A percentile compares a stretch with the other conserved stretches of the same genome.
These are phyloP conservation scores for Pachyuromys duprasi DNA, from an alignment of 2,797 vertebrate genomes.

Conservation along the genomic window DNA sequence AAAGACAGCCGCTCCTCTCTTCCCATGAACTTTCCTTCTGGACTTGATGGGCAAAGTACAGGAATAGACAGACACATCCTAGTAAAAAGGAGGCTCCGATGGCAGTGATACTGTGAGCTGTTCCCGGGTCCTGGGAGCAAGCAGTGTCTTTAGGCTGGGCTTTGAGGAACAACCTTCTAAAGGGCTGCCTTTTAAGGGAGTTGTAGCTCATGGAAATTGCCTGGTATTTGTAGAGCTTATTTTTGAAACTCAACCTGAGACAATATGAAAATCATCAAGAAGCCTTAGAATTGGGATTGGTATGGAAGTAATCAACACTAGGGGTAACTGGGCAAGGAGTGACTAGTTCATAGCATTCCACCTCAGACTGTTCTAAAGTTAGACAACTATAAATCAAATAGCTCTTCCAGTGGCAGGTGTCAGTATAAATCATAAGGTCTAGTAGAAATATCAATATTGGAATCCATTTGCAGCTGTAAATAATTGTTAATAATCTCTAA, in stretches of 20 bases:
- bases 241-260: neutral
- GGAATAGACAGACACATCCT: neutral
- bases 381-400: too few relatives aligned
- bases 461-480: neutral
- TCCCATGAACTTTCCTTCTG: neutral
- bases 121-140: too few relatives aligned
- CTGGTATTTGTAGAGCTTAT: neutral
- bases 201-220: neutral
- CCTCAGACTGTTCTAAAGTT: too few relatives aligned
- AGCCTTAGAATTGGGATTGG: neutral
- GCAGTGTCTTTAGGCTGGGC: neutral
- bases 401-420: too few relatives aligned
- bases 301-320: too few relatives aligned
- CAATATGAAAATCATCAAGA: neutral
- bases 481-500: neutral
- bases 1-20: neutral
- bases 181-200: neutral
- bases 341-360: too few relatives aligned
- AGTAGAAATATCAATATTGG: neutral
- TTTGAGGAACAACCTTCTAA: too few relatives aligned
- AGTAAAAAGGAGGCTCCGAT: neutral
- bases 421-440: neutral
- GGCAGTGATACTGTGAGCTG: neutral
- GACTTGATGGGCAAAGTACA: neutral
- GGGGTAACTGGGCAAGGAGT: too few relatives aligned